These are phyloP conservation scores for Sphaerophoria rueppellii DNA, from an alignment of 2,888 invertebrate species.

Conservation along the genomic window DNA sequence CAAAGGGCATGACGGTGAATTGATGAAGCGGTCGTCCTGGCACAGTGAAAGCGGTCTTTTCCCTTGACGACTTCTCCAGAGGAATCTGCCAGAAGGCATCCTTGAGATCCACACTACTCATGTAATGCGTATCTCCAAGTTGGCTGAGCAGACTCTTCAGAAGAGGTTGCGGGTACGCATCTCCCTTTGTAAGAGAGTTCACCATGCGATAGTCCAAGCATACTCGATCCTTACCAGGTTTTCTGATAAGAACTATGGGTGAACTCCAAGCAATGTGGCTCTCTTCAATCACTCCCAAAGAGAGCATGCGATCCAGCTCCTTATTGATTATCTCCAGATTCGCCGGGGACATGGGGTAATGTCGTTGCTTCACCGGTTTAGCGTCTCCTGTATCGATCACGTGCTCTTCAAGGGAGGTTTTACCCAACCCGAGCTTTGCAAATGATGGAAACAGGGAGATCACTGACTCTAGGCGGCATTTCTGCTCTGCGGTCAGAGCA, in stretches of 20 bases:
- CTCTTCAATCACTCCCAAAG: constrained; percentile 15
- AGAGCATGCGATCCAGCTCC: constrained; percentile 16
- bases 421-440: constrained; percentile 10
- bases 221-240: constrained; percentile 12
- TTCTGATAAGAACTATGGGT: not conserved
- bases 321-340: not conserved
- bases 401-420: not conserved
- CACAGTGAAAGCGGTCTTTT: constrained; percentile 54
- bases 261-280: constrained; percentile 33
- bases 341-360: constrained; percentile 20
- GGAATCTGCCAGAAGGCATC: constrained; percentile 7
- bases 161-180: constrained; percentile 2
- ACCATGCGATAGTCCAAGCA: constrained; percentile 49
- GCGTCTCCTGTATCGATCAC: constrained; percentile 13
- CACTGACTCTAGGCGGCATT: too few species aligned
- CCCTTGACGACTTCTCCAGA: not conserved
- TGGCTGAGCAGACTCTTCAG: not conserved
- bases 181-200: constrained; percentile 38
- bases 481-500: not conserved
- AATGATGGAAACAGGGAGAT: constrained; percentile 5
- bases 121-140: constrained; percentile 15
- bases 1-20: constrained; percentile 16
- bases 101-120: constrained; percentile 47
- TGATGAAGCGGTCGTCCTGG: constrained; percentile 65
- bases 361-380: constrained; percentile 1